A percentile compares a stretch with the other conserved stretches of the same genome.
Evolutionary conservation across 2,113 vertebrate species (phyloP).

Genomic region (Psilopsiagon aymara): DNA sequence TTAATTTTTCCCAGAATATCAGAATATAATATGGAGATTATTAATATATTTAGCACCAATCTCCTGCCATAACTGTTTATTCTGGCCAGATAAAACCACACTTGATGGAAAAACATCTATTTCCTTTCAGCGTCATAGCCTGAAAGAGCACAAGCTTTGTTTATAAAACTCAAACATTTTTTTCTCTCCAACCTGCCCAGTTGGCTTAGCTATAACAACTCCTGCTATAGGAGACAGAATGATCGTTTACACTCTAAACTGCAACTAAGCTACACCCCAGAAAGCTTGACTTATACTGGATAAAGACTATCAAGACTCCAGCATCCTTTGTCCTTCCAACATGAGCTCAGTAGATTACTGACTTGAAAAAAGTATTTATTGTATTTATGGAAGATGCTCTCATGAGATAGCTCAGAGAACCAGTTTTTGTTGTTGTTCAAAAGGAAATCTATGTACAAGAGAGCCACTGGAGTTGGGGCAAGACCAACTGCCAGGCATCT

Average conservation of each 20-base stretch:
- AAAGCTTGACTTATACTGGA: background rate
- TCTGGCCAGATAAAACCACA: conserved; percentile 63
- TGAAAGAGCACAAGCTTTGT: conserved; percentile 62
- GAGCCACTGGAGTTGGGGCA: conserved; percentile 45
- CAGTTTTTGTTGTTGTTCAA: background rate
- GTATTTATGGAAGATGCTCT: conserved; percentile 21
- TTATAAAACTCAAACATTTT: conserved; percentile 55
- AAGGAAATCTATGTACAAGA: conserved; percentile 30
- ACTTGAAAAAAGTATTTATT: background rate
- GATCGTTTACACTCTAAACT: conserved; percentile 28
- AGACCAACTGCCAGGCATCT: conserved; percentile 67
- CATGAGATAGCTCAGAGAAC: background rate
- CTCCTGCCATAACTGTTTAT: conserved; percentile 65
- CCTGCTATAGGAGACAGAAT: conserved; percentile 44
- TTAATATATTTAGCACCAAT: conserved; percentile 72
- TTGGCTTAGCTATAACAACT: conserved; percentile 22
- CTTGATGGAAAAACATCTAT: conserved; percentile 62
- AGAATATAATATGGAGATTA: too few relatives aligned
- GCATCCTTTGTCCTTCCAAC: background rate
- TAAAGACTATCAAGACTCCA: background rate
- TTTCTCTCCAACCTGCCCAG: conserved; percentile 27
- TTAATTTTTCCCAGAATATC: conserved; percentile 55
- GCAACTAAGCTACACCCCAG: background rate
- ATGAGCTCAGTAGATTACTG: background rate
- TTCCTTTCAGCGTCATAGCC: conserved; percentile 58